phyloP scores from a whole-genome alignment of 2,113 vertebrate species.

The Rhodinocichla rosea region DNA sequence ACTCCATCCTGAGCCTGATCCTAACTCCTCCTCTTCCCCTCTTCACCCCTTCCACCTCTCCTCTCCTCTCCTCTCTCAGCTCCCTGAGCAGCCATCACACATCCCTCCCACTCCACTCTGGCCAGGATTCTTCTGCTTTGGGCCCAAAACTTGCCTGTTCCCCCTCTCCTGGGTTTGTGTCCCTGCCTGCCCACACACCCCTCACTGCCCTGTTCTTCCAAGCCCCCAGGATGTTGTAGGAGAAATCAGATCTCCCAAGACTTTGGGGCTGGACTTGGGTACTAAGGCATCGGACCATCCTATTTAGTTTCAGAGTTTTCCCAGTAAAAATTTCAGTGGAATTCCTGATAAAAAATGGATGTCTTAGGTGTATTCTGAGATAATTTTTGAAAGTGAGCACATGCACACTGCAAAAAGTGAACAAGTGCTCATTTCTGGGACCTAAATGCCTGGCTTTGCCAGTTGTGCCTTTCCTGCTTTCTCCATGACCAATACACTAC shows the following conservation, averaged over 20 bases:
- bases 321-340: background rate
- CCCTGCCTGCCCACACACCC: background rate
- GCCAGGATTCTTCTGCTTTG: background rate
- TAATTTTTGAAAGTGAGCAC: background rate
- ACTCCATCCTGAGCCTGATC: background rate
- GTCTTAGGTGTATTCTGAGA: background rate
- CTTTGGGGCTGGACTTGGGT: background rate
- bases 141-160: background rate
- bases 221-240: fast-evolving
- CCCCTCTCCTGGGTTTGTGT: background rate
- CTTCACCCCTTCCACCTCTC: background rate
- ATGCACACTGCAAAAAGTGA: fast-evolving
- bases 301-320: background rate
- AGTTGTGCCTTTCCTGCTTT: background rate
- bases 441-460: background rate
- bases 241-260: background rate
- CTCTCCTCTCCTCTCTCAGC: background rate
- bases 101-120: background rate
- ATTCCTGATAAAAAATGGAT: background rate
- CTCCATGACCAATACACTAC: background rate
- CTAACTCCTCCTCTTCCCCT: background rate
- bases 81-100: background rate
- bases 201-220: fast-evolving
- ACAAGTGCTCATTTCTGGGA: background rate
- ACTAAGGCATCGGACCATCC: fast-evolving